Evolutionary conservation across 2,113 vertebrate species (phyloP).

Genomic region (Sakesphorus luctuosus): DNA sequence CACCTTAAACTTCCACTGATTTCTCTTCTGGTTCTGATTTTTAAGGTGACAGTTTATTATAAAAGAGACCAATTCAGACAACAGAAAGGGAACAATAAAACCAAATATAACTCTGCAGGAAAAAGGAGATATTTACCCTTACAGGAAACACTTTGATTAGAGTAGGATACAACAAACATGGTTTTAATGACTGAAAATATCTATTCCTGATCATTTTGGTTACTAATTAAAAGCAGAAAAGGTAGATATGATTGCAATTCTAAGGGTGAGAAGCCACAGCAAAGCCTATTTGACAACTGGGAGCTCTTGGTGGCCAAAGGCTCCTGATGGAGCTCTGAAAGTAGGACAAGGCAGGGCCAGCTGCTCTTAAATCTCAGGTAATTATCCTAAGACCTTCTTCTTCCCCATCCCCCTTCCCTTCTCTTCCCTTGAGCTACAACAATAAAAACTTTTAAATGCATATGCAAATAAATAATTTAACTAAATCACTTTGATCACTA

Average conservation of each 20-base stretch:
- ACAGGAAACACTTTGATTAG: background rate
- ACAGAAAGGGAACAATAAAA: background rate
- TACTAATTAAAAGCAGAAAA: background rate
- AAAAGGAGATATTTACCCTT: background rate
- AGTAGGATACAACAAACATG: background rate
- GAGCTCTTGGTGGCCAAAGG: background rate
- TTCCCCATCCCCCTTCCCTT: background rate
- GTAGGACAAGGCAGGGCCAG: background rate
- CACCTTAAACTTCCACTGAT: background rate
- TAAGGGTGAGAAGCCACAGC: background rate
- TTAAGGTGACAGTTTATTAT: background rate
- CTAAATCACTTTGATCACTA: conserved; percentile 65
- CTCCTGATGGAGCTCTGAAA: background rate
- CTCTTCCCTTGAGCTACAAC: conserved; percentile 4
- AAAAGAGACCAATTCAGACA: background rate
- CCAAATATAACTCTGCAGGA: background rate
- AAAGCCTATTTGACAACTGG: background rate
- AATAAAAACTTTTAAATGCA: conserved; percentile 63
- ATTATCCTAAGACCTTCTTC: conserved; percentile 36
- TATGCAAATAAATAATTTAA: conserved; percentile 76
- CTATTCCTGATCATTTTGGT: background rate
- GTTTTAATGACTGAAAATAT: background rate
- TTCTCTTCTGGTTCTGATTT: background rate
- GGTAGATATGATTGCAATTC: background rate
- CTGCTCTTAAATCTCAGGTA: conserved; percentile 35